Base-by-base conservation (phyloP, 2,797 vertebrate genomes). In the Protosalanx chinensis region DNA sequence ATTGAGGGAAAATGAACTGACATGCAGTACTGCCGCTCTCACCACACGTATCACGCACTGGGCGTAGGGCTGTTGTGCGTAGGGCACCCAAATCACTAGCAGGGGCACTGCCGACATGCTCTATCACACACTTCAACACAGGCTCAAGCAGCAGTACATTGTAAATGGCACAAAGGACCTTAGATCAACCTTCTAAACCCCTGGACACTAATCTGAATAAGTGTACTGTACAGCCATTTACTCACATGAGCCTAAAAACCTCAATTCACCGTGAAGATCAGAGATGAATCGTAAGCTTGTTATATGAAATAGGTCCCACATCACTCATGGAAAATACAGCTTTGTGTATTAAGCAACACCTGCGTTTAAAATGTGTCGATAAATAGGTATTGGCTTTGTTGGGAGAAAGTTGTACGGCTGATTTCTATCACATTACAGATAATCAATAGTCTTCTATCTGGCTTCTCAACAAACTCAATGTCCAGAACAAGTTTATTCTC, bases 161-260 rank as follows among this genome's bases (percentile, higher is more conserved):
- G 83, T 81, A 84, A 27, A 32, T 6, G 6, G 64, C 0, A 41
- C 79, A 83, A 79, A 82, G 71, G 78, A 76, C 80, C 75, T 77
- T 61, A 32, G 78, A 79, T 82, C 67, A 77, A 83, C 80, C 66
- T 37, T 46, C 27, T 10, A 63, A 16, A 63, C 12, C 37, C 12
- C 4, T 13, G 13, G 53, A 59, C 6, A 60, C 77, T 85, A 82
- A 82, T 82, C 72, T 49, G 62, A 32, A 75, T 75, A 79, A 75
- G 82, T 77, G 74, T 69, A 71, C 41, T 46, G 41, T 46, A 46
- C 41, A 46, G 67, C 72, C 77, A 60, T 35, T 72, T 76, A 23
- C 74, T 81, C 73, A 83, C 71, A 79, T 64, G 58, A 57, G 64
- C 18, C 71, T 75, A 74, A 76, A 46, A 67, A 74, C 76, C 60